Base-by-base conservation (phyloP, 2,888 invertebrate species). In the Amphipyra berbera region DNA sequence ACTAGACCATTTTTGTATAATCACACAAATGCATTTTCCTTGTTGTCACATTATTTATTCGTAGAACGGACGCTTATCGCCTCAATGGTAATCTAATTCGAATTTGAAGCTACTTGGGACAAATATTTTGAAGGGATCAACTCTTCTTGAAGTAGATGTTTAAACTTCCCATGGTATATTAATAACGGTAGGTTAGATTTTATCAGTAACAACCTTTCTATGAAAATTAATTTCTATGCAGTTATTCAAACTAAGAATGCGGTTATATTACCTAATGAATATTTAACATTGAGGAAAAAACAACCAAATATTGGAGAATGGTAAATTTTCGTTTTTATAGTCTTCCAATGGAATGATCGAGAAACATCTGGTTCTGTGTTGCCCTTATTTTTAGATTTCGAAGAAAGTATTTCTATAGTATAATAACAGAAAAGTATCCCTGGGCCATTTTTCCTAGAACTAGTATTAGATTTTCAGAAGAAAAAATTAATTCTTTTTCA, bases 181-280 rank as follows among this genome's bases (percentile, higher is more conserved):
- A n/a, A n/a, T 66, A 71, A 63, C 63, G 46, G 62, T 63, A 42
- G 35, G 15, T 6, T 37, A 44, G n/a, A 35, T 64, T 45, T 46
- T 54, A 58, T 64, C 44, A 38, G 14, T 59, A 33, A 21, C 10
- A 27, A 37, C 13, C 46, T 37, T 33, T 35, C 8, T 45, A 21
- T 10, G 42, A 35, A 37, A 27, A 8, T n/a, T 37, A 35, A n/a
- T 54, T 50, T 44, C 15, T 37, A 40, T 61, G 53, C 58, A 68
- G 61, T 61, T 68, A 47, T 55, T 30, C 44, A n/a, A 41, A 55
- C 7, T 48, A 48, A 47, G 49, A 60, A 67, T 64, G 63, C 61
- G 14, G 65, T 62, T 69, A 67, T 54, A 15, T 44, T 14, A 37
- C 7, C 33, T 13, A 12, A 58, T 64, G 55, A 64, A 68, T 71